A percentile compares a stretch with the other conserved stretches of the same genome.
These are phyloP conservation scores for Chloroclysta siterata DNA, from an alignment of 2,888 invertebrate species.

Conservation along the genomic window DNA sequence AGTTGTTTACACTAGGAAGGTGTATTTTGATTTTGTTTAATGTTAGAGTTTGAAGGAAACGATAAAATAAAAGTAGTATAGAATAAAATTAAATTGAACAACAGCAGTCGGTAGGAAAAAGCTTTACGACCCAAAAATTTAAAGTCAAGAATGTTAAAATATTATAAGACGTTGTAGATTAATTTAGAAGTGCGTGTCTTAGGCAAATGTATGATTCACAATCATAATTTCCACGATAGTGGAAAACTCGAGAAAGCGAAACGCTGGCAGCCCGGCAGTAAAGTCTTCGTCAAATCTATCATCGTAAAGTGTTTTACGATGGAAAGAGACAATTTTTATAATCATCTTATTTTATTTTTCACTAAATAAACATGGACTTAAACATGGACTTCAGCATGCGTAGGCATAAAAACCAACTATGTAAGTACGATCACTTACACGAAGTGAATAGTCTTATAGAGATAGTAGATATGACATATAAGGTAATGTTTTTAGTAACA, in stretches of 20 bases:
- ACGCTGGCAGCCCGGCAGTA: not conserved
- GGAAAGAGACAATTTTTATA: conserved; percentile 11
- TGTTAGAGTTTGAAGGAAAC: no score
- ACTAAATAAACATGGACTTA: not conserved
- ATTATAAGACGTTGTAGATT: not conserved
- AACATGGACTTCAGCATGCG: no score
- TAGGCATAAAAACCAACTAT: no score
- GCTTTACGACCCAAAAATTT: not conserved
- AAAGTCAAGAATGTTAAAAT: not conserved
- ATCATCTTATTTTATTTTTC: not conserved
- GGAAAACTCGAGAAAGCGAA: conserved; percentile 13
- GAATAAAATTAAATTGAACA: not conserved
- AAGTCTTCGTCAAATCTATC: conserved; percentile 16
- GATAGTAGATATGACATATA: no score
- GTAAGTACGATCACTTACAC: no score
- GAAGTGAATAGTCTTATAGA: no score
- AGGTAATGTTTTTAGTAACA: no score
- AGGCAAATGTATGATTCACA: conserved; percentile 2
- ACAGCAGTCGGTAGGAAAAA: not conserved
- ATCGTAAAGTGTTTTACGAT: conserved; percentile 24
- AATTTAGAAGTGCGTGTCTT: conserved; percentile 1
- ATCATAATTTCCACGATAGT: conserved; percentile 9
- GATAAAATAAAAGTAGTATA: not conserved
- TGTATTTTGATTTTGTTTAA: not conserved
- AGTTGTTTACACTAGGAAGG: not conserved